Conservation (phyloP, 2,113 vertebrate species). For the Nothocercus julius region DNA sequence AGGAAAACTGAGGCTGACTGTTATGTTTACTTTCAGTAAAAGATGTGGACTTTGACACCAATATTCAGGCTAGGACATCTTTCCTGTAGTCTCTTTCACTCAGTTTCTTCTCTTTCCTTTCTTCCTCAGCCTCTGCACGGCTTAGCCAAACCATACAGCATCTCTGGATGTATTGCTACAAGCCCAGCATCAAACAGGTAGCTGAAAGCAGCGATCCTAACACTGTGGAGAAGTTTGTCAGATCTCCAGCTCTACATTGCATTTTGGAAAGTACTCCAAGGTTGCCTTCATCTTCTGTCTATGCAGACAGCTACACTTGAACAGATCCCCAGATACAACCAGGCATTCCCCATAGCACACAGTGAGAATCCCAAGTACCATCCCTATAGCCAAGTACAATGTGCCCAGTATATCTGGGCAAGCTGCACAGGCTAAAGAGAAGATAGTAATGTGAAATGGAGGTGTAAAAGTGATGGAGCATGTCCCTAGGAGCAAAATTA, state of each 20-base stretch:
- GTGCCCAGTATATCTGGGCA: neutral
- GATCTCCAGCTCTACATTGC: neutral
- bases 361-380: neutral
- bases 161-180: neutral
- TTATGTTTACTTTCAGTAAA: neutral
- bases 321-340: neutral
- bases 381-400: neutral
- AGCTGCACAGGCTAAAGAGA: neutral
- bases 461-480: neutral
- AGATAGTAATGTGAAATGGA: neutral
- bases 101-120: neutral
- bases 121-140: neutral
- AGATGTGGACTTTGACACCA: neutral
- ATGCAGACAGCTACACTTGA: neutral
- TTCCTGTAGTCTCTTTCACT: neutral
- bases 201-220: neutral
- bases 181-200: neutral
- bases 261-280: neutral
- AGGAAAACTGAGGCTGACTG: neutral
- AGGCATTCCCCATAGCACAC: neutral
- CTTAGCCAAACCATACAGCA: neutral
- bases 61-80: neutral
- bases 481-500: neutral
- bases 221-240: neutral
- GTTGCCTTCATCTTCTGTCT: neutral